Percentiles rank a stretch among this genome's conserved stretches.
phyloP scores from a whole-genome alignment of 2,113 vertebrate genomes.

The Scophthalmus maximus region DNA sequence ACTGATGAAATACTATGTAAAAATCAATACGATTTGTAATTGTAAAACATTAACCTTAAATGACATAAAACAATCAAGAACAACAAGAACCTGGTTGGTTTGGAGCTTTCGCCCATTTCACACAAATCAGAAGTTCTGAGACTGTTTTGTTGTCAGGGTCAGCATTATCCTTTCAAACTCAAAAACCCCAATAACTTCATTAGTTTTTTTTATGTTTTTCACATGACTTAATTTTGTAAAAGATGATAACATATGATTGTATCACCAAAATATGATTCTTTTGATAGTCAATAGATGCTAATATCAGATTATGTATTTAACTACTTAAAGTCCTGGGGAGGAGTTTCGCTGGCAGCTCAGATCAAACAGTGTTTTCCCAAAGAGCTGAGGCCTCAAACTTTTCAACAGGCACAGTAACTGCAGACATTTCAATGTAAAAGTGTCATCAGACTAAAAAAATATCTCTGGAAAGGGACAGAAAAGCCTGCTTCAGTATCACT shows the following conservation, averaged over 20 bases:
- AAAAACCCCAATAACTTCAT: too few species aligned
- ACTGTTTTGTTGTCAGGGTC: too few species aligned
- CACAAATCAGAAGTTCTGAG: neutral
- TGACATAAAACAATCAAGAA: neutral
- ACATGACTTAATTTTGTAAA: neutral
- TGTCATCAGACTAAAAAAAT: neutral
- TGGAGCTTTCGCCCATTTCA: neutral
- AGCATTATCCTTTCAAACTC: neutral
- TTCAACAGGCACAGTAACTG: neutral
- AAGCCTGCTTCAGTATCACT: slow-evolving; percentile 5
- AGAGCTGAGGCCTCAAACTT: neutral
- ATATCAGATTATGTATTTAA: too few species aligned
- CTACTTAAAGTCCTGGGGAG: neutral
- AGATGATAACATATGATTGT: neutral
- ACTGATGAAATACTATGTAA: too few species aligned
- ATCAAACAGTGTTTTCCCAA: too few species aligned
- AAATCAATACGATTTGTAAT: too few species aligned
- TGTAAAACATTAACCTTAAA: too few species aligned
- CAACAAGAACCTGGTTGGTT: neutral
- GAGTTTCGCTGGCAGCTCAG: neutral
- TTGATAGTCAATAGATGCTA: neutral
- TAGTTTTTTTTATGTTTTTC: too few species aligned
- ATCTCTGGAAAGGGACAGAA: neutral
- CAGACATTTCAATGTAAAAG: neutral
- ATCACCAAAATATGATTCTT: neutral